Evolutionary conservation across 2,888 invertebrate genomes (phyloP).

Genomic region (Bembecia ichneumoniformis): DNA sequence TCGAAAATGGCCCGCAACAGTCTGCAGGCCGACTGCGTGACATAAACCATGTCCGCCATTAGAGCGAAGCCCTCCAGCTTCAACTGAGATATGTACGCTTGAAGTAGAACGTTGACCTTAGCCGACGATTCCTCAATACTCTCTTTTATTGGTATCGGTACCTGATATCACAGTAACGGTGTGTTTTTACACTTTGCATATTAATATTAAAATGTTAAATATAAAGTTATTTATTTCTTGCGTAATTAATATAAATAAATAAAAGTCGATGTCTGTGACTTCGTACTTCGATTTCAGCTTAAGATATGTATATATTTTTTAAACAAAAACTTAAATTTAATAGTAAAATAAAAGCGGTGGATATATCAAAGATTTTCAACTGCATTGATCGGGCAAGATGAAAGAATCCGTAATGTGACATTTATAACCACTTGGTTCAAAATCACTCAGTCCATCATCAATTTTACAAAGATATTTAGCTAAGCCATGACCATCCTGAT

Average conservation of each 20-base stretch:
- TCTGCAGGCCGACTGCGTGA: slow-evolving; percentile 96
- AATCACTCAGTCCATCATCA: too few species aligned
- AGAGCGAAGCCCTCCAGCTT: slow-evolving; percentile 98
- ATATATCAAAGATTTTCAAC: too few species aligned
- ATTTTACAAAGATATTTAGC: too few species aligned
- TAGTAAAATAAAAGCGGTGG: too few species aligned
- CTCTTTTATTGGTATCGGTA: slow-evolving; percentile 99
- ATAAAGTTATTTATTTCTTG: too few species aligned
- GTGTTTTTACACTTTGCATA: not conserved
- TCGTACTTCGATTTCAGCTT: too few species aligned
- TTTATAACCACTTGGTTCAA: too few species aligned
- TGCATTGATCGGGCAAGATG: too few species aligned
- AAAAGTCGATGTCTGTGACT: not conserved
- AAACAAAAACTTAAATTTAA: too few species aligned
- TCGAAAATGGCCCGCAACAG: slow-evolving; percentile 97
- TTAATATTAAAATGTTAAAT: not conserved
- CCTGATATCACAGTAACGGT: slow-evolving; percentile 63
- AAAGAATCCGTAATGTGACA: too few species aligned
- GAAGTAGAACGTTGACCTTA: slow-evolving; percentile 94
- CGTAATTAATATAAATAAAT: not conserved
- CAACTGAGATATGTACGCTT: slow-evolving; percentile 98
- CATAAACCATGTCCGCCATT: slow-evolving; percentile 99
- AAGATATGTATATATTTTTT: too few species aligned
- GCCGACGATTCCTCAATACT: slow-evolving; percentile 97
- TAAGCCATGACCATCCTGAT: too few species aligned